Evolutionary conservation across 2,888 invertebrate species (phyloP).

Genomic region (Oeneis ivallda): DNA sequence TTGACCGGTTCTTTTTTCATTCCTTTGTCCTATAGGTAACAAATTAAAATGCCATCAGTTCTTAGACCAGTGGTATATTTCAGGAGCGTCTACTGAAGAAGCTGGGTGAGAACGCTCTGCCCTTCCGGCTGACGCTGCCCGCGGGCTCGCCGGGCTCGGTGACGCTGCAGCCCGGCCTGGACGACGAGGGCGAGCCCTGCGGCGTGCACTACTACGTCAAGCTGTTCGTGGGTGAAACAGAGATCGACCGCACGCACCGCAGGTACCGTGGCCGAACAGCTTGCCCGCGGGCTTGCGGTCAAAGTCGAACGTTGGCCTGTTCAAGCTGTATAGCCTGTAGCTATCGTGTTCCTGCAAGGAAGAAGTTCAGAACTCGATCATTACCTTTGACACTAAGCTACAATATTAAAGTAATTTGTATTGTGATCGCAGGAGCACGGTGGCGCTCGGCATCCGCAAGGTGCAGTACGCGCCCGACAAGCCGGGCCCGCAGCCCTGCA

Average conservation of each 20-base stretch:
- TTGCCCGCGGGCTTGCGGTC: no score
- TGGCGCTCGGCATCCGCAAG: slow-evolving; percentile 94
- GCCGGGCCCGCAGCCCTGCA: slow-evolving; percentile 95
- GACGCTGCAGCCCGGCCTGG: slow-evolving; percentile 92
- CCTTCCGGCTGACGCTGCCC: slow-evolving; percentile 92
- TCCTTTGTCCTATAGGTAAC: no score
- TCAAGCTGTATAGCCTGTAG: no score
- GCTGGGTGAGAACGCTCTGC: slow-evolving; percentile 91
- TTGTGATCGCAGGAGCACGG: slow-evolving; percentile 91
- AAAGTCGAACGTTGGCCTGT: no score
- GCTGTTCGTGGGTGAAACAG: slow-evolving; percentile 91
- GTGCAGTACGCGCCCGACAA: slow-evolving; percentile 95
- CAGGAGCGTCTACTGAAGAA: slow-evolving; percentile 93
- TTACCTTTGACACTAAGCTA: no score
- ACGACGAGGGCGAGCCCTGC: slow-evolving; percentile 94
- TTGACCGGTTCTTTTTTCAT: no score
- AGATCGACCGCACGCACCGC: slow-evolving; percentile 87
- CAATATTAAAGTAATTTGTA: no score
- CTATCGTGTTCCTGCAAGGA: no score
- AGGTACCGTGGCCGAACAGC: neutral
- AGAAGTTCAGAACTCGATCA: no score
- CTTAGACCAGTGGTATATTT: neutral
- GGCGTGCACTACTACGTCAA: slow-evolving; percentile 96
- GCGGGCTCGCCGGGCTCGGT: slow-evolving; percentile 95
- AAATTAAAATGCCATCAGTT: no score